Base-by-base conservation (phyloP, 2,888 invertebrate species). In the Plagodis dolabraria region DNA sequence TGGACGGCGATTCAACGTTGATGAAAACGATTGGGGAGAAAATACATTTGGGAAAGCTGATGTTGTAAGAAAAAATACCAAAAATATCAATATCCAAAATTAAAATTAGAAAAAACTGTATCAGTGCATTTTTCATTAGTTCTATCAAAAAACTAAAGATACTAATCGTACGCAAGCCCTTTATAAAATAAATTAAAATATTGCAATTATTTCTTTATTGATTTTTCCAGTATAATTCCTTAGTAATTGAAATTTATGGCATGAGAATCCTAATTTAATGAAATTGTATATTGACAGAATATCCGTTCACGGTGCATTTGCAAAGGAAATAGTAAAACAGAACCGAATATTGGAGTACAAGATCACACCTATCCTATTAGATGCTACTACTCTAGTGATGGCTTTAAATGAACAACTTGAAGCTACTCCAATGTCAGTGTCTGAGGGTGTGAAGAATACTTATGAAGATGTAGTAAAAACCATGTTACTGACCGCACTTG, bases 301-400 rank as follows among this genome's bases (percentile, higher is more conserved):
- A 72, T 87, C 89, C 43, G 75, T 89, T 6, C 92, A 93, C 62
- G 92, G 92, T 8, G 86, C 90, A 0, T 61, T 93, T 60, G 92
- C 93, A 2, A 91, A 89, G 64, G 92, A 92, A 69, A 86, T 93
- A 7, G 84, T 93, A 0, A 84, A 83, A 33, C 91, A 92, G 58
- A 93, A 92, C 60, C 67, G 82, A 0, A 82, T 93, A 0, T 67
- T 93, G 2, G 85, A 89, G 49, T 87, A 76, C 57, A 92, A 92
- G 67, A 80, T 93, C 47, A 71, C 85, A 0, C 90, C 93, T 0
- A 74, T 82, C 1, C 63, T 93, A 0, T 74, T 83, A 0, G 83
- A 89, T 45, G 71, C 83, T 0, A 80, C 81, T 0, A 77, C 76
- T 0, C 66, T 90, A 0, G 71, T 90, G 6, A 69, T 67, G 0